Base-by-base conservation (phyloP, 2,113 vertebrate species). In the Trachemys scripta region DNA sequence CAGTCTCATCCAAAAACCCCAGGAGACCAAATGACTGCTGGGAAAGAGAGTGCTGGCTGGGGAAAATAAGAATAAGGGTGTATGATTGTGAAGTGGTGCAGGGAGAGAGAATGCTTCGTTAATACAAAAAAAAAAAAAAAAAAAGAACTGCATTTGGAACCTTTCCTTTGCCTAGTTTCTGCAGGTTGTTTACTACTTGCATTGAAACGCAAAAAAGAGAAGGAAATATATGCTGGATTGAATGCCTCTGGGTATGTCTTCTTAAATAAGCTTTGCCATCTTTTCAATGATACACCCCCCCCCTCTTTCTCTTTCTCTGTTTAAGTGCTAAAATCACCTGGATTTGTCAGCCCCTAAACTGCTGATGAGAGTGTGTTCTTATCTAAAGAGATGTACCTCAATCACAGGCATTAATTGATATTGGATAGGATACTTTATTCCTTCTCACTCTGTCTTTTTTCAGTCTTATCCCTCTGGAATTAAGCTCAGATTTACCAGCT, bases 401-500 rank as follows among this genome's bases (percentile, higher is more conserved):
- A 91, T 49, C 65, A 95, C 38, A 81, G 22, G 31, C 84, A 94
- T 96, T 93, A 72, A 87, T 94, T 88, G 82, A 78, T 94, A 90
- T 1, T 45, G 83, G 95, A 85, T 50, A 92, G 95, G 85, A 91
- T 88, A 87, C 53, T 96, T 95, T 82, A 65, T 93, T 96, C 87
- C 90, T 89, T 82, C 54, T 86, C 75, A 56, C 79, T 5, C 17
- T 5, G 54, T 65, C 72, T 38, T 59, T 69, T 96, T 45, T 94
- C 95, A 92, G 81, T 24, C 83, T 96, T 86, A 97, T 90, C 91
- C 87, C 82, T 91, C 86, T 84, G 89, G 94, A 97, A 94, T 96
- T 95, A 91, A 94, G 62, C 82, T 97, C 88, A 84, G 93, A 96
- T 97, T 90, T 94, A 90, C 92, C 94, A 96, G 75, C 94, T 93